Conservation (phyloP, 2,888 invertebrate genomes). For the Hypomecis punctinalis region DNA sequence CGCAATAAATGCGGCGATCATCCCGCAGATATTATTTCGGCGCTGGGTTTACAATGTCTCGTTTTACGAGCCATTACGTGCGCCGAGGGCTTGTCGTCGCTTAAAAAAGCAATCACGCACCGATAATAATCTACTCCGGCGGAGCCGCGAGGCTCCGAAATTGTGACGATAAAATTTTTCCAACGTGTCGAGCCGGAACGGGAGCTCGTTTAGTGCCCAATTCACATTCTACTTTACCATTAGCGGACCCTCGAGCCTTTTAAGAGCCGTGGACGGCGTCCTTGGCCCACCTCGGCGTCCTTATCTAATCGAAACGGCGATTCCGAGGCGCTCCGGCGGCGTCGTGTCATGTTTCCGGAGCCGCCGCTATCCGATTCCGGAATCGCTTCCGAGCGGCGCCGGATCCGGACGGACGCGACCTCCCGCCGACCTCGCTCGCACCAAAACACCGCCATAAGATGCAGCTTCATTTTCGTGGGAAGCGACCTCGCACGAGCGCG, state of each 20-base stretch:
- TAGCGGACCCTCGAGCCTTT: not conserved
- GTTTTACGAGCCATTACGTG: slow-evolving; percentile 29
- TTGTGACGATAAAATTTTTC: not conserved
- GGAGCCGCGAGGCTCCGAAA: not conserved
- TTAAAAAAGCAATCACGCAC: slow-evolving; percentile 14
- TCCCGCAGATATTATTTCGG: slow-evolving; percentile 20
- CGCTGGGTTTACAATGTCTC: slow-evolving; percentile 31
- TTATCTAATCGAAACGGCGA: not conserved
- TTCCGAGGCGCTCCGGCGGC: not conserved
- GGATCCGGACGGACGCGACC: slow-evolving; percentile 34
- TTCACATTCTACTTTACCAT: not conserved
- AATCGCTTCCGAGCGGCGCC: slow-evolving; percentile 24
- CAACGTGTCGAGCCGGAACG: too few species aligned
- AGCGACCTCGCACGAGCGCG: slow-evolving; percentile 2
- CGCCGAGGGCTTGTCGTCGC: slow-evolving; percentile 5
- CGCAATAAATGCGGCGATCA: slow-evolving; percentile 38
- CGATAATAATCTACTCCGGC: not conserved
- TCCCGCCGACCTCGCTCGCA: slow-evolving; percentile 10
- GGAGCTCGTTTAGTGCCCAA: too few species aligned
- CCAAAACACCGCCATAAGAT: slow-evolving; percentile 1
- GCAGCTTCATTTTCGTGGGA: not conserved
- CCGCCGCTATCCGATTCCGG: slow-evolving; percentile 19
- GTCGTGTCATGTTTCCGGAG: too few species aligned
- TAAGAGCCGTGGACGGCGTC: not conserved
- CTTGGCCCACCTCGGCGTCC: not conserved